These are phyloP conservation scores for Aphidius gifuensis DNA, from an alignment of 1,140 invertebrate species.

Conservation along the genomic window DNA sequence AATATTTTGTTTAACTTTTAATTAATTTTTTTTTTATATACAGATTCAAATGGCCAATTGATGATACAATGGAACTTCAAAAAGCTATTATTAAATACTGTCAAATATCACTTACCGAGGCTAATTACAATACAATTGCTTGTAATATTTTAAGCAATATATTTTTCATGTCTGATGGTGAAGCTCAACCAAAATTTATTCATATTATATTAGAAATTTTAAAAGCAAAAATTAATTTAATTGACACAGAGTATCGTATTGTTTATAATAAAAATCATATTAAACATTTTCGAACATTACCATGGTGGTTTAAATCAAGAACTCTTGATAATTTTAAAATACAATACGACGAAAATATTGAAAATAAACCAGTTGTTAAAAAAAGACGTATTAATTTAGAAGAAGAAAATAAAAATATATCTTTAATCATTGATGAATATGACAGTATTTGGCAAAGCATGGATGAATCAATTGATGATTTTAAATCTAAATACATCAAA, in stretches of 20 bases:
- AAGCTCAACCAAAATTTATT: constrained; percentile 35
- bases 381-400: constrained; percentile 20
- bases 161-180: constrained; percentile 35
- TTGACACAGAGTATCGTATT: constrained; percentile 36
- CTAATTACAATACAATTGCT: constrained; percentile 30
- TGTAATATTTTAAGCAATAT: constrained; percentile 41
- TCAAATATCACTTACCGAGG: constrained; percentile 33
- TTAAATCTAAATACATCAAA: neutral
- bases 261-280: constrained; percentile 49
- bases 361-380: constrained; percentile 26
- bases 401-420: constrained; percentile 20
- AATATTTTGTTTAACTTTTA: neutral
- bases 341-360: constrained; percentile 11
- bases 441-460: constrained; percentile 23
- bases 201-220: constrained; percentile 44
- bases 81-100: constrained; percentile 38
- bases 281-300: constrained; percentile 42
- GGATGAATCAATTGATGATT: no score
- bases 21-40: constrained; percentile 23
- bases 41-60: constrained; percentile 46
- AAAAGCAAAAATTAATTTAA: constrained; percentile 36
- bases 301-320: constrained; percentile 51
- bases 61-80: constrained; percentile 32
- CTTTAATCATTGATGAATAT: constrained; percentile 24
- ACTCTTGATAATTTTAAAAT: constrained; percentile 31